Base-by-base conservation (phyloP, 2,113 vertebrate species). In the Cranoglanis bouderius region DNA sequence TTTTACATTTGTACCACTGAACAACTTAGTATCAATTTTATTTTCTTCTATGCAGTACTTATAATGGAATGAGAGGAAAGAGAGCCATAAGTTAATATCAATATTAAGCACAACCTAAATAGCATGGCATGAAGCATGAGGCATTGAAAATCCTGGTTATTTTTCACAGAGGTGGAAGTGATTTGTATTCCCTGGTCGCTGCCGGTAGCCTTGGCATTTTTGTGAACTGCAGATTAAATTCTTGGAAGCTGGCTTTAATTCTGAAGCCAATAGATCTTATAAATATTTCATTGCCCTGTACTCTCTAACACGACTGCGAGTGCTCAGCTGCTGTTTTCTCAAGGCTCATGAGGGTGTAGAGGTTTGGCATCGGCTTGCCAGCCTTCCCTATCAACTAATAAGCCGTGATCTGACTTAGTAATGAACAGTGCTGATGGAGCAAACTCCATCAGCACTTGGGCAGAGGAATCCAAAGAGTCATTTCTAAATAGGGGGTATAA, bases 141-240 rank as follows among this genome's bases (percentile, higher is more conserved):
- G 80, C 67, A 55, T 55, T 83, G 85, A 88, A 89, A 88, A 84
- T 46, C 24, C 55, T 18, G 61, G 32, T 53, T 81, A 43, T 88
- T 83, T 82, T 82, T 90, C 57, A 49, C 51, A 89, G 19, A 53
- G 89, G 78, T 19, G 40, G 57, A 83, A 59, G 74, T 89, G 89
- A 88, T 92, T 89, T 90, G 89, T 89, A 90, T 90, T 90, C 88
- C 84, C 81, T 61, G 51, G 88, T 67, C 70, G 85, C 55, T 87
- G 5, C 63, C 84, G 40, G 24, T 75, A 91, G 91, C 91, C 75
- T 80, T 80, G 59, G 63, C 59, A 77, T 80, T 92, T 87, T 82
- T 92, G 77, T 90, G 65, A 88, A 89, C 88, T 90, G 67, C 67
- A 88, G 86, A 87, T 92, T 92, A 80, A 91, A 88, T 91, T 91